Percentiles rank a stretch among this genome's conserved stretches.
phyloP scores from a whole-genome alignment of 2,888 invertebrate species.

The Agrotis puta region DNA sequence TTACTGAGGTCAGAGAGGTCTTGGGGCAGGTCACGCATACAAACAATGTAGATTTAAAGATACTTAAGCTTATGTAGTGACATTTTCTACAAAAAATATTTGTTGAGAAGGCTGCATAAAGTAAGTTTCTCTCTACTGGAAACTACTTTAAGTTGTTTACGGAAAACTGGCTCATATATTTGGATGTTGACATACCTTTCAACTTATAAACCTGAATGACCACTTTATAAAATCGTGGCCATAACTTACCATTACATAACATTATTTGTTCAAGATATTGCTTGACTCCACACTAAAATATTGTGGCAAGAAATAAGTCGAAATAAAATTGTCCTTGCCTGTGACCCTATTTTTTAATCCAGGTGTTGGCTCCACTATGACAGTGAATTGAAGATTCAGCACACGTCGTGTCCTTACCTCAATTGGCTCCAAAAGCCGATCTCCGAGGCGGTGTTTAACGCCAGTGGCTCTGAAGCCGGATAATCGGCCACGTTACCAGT shows the following conservation, averaged over 20 bases:
- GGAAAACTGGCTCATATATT: background rate
- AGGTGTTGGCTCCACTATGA: slow-evolving; percentile 28
- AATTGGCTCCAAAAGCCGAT: slow-evolving; percentile 62
- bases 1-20: slow-evolving; percentile 15
- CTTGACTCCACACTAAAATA: background rate
- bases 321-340: slow-evolving; percentile 8
- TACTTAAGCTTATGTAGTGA: background rate
- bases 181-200: background rate
- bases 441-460: slow-evolving; percentile 59
- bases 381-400: slow-evolving; percentile 51
- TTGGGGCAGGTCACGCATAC: slow-evolving; percentile 29
- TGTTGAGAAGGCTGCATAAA: too few species aligned
- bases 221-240: background rate
- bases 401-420: slow-evolving; percentile 38
- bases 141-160: background rate
- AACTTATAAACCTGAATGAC: background rate
- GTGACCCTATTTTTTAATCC: slow-evolving; percentile 44
- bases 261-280: slow-evolving; percentile 2
- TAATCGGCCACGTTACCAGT: slow-evolving; percentile 60
- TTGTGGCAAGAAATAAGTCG: background rate
- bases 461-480: slow-evolving; percentile 62
- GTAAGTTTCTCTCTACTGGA: too few species aligned
- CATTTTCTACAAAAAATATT: too few species aligned
- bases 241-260: slow-evolving; percentile 16
- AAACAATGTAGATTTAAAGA: slow-evolving; percentile 29